Evolutionary conservation across 1,140 invertebrate genomes (phyloP), one percentile per base, ranked within the genome.

Genomic region (Polypedilum pembai): DNA sequence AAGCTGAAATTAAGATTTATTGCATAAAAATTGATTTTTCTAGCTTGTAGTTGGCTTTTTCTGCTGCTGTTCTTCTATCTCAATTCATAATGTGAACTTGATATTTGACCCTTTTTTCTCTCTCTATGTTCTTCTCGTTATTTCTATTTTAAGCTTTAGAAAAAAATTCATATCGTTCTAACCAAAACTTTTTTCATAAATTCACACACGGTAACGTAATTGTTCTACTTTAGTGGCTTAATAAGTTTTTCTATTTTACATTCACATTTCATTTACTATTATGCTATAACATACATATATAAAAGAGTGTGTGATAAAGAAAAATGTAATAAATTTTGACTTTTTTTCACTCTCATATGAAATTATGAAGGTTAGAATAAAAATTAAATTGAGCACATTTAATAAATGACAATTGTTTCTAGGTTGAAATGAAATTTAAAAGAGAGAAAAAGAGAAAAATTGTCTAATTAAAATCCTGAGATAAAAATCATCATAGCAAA

Each of bases 1-100:
- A 56, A 56, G n/a, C 12, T n/a, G 12, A 18, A 69, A 69, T 69
- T 18, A 21, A 69, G 65, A 69, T 69, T 69, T 69, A 69, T 69
- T n/a, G 20, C 65, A 18, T 18, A 69, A 69, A 69, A 69, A 69
- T 69, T 69, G 65, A 69, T 69, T 69, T 69, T 69, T 56, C 45
- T 56, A 56, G 10, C 45, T n/a, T n/a, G 12, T n/a, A 56, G n/a
- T 56, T 56, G 24, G 24, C 24, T 33, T 33, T 33, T 33, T 1
- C 2, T 33, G 24, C 5, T 33, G 24, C 24, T 33, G 24, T 33
- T 33, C 24, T 33, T 33, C 5, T 56, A 12, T 56, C 45, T 56
- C 45, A 56, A 33, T 56, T 56, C 45, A 56, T 56, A 56, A 56
- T 69, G 4, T 69, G 65, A 69, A 69, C 65, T 69, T 69, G 65